Percentiles rank a stretch among this genome's conserved stretches.
Conservation (phyloP, 2,888 invertebrate species). For the Mesorhabditis spiculigera region DNA sequence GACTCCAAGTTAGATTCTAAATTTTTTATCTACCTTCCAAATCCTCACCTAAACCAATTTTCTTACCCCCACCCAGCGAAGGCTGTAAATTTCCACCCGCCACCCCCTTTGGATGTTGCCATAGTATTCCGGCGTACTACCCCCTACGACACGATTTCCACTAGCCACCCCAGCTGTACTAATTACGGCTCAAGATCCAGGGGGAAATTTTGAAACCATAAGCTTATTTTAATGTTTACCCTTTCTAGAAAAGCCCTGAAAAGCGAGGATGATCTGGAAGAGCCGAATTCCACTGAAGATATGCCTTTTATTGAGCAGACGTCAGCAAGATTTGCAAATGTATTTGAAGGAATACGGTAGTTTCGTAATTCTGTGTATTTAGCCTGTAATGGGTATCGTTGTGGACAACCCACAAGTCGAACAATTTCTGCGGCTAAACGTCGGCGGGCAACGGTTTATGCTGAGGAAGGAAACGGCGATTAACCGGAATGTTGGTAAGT, state of each 20-base stretch:
- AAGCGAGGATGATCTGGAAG: background rate
- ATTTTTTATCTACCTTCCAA: no score
- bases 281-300: background rate
- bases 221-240: background rate
- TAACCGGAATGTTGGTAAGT: constrained; percentile 24
- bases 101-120: no score
- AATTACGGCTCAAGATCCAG: no score
- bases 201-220: background rate
- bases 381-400: constrained; percentile 15
- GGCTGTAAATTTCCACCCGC: no score
- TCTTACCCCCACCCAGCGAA: no score
- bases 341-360: background rate
- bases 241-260: background rate
- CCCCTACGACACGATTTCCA: no score
- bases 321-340: background rate
- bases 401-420: constrained; percentile 27
- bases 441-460: constrained; percentile 49
- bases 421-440: constrained; percentile 41
- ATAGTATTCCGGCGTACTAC: no score
- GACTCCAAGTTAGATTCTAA: no score
- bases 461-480: constrained; percentile 41
- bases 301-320: background rate
- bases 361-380: constrained; percentile 1
- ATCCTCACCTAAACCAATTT: no score
- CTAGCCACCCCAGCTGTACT: no score